phyloP scores from a whole-genome alignment of 2,888 invertebrate species.

The Cataglyphis livida region DNA sequence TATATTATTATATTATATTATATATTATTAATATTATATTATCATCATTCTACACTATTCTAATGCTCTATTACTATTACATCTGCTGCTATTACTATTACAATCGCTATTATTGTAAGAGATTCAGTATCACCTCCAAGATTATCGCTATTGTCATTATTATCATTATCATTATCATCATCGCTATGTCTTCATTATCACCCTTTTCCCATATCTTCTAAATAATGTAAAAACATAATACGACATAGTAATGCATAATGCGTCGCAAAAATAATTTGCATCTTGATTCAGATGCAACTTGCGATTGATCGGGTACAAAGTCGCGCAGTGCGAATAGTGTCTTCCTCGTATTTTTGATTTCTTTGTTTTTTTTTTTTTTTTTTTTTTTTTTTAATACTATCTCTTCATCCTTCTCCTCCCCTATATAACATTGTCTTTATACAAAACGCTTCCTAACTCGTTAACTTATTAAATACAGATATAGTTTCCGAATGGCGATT shows the following conservation, averaged over 20 bases:
- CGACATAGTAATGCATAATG: constrained; percentile 1
- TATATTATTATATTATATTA: constrained; percentile 70
- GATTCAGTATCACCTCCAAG: constrained; percentile 13
- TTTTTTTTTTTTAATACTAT: neutral
- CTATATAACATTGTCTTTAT: constrained; percentile 36
- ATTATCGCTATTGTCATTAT: constrained; percentile 14
- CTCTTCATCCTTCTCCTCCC: neutral
- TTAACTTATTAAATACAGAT: constrained; percentile 45
- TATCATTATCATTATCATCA: neutral
- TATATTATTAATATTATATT: constrained; percentile 55
- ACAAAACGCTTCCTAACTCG: constrained; percentile 46
- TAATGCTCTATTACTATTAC: constrained; percentile 54
- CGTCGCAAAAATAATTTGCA: constrained; percentile 10
- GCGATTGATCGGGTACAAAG: neutral
- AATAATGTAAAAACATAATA: neutral
- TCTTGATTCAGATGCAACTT: neutral
- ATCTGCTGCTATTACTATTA: constrained; percentile 28
- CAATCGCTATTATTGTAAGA: constrained; percentile 31
- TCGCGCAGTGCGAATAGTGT: constrained; percentile 34
- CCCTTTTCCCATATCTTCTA: neutral
- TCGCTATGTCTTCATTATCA: constrained; percentile 3
- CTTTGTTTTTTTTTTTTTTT: no score
- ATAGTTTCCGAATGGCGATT: constrained; percentile 46
- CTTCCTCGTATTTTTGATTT: constrained; percentile 26
- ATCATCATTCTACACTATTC: constrained; percentile 45